Conservation (phyloP, 2,888 invertebrate species). For the Metopia argyrocephala region DNA sequence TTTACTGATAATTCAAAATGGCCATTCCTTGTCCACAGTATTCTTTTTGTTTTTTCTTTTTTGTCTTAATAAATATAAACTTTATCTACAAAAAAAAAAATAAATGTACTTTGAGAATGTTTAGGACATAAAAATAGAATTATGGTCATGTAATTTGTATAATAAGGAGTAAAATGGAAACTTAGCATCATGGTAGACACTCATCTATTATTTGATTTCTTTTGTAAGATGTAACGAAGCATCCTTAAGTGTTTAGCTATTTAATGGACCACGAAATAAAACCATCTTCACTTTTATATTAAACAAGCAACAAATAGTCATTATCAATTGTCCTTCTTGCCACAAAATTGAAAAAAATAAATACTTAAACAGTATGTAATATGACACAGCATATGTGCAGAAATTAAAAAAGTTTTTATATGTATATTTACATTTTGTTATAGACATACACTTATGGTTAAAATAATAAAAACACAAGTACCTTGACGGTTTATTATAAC, state of each 20-base stretch:
- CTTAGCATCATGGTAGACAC: not conserved
- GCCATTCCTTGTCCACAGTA: too few species aligned
- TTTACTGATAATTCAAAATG: too few species aligned
- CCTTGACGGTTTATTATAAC: too few species aligned
- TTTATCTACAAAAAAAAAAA: not conserved
- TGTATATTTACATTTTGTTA: too few species aligned
- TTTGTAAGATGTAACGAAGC: conserved; percentile 41
- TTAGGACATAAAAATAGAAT: conserved; percentile 17
- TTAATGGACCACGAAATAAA: conserved; percentile 50
- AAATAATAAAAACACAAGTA: too few species aligned
- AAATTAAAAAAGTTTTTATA: too few species aligned
- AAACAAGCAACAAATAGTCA: conserved; percentile 46
- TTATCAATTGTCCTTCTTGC: conserved; percentile 41
- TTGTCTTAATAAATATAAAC: not conserved
- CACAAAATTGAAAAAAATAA: not conserved
- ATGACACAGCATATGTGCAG: too few species aligned
- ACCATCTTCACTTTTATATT: conserved; percentile 23
- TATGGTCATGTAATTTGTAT: conserved; percentile 40
- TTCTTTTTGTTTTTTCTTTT: too few species aligned
- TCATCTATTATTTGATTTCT: not conserved
- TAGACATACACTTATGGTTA: too few species aligned
- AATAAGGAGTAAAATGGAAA: not conserved
- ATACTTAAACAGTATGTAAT: not conserved
- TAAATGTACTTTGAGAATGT: not conserved
- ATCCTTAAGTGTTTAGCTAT: conserved; percentile 31